A percentile compares a stretch with the other conserved stretches of the same genome.
Evolutionary conservation across 2,797 vertebrate species (phyloP).

Genomic region (Micrastur ruficollis): DNA sequence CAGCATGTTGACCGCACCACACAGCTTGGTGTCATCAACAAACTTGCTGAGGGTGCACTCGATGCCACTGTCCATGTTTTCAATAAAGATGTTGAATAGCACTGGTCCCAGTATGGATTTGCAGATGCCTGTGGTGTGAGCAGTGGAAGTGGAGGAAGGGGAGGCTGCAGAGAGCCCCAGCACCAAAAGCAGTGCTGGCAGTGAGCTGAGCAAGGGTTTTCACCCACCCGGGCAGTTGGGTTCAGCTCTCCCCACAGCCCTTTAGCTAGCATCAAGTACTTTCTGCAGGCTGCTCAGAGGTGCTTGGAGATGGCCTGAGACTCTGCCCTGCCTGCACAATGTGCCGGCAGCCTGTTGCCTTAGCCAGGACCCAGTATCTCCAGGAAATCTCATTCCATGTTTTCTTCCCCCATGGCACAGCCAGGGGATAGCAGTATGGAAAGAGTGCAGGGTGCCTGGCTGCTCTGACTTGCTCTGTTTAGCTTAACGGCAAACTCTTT

Average conservation of each 20-base stretch:
- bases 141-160: not conserved
- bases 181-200: not conserved
- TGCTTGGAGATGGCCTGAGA: not conserved
- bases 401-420: accelerated
- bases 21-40: too few relatives aligned
- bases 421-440: not conserved
- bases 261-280: not conserved
- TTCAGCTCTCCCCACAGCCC: not conserved
- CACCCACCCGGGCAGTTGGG: not conserved
- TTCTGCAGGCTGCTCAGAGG: not conserved
- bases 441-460: not conserved
- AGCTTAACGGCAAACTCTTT: not conserved
- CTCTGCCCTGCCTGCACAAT: not conserved
- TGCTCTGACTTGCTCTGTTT: not conserved
- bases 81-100: too few relatives aligned
- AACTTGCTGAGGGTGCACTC: too few relatives aligned
- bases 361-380: not conserved
- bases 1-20: too few relatives aligned
- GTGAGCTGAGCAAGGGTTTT: accelerated
- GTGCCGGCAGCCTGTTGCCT: not conserved
- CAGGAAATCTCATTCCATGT: not conserved
- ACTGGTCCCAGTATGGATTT: not conserved
- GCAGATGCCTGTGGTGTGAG: not conserved
- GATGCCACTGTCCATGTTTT: too few relatives aligned
- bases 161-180: not conserved